phyloP scores from a whole-genome alignment of 2,113 vertebrate species.

The Columbina picui region DNA sequence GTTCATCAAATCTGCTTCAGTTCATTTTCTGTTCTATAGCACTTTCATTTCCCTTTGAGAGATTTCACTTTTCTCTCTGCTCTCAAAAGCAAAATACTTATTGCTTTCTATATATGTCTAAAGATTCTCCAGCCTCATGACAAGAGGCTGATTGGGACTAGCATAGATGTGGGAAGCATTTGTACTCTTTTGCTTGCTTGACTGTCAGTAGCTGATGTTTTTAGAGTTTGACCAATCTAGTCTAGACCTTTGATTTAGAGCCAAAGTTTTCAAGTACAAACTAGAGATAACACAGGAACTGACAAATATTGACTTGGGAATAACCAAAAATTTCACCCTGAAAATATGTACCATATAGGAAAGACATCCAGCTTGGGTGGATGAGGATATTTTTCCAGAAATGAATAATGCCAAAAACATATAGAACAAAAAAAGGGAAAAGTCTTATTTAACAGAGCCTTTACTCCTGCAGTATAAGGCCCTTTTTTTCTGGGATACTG shows the following conservation, averaged over 20 bases:
- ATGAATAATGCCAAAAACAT: not conserved
- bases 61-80: not conserved
- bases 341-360: not conserved
- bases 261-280: not conserved
- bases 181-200: not conserved
- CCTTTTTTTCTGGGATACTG: not conserved
- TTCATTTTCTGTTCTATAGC: not conserved
- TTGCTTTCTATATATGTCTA: not conserved
- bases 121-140: accelerated
- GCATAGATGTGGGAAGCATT: not conserved
- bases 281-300: not conserved
- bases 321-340: not conserved
- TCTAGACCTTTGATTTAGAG: not conserved
- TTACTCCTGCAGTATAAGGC: not conserved
- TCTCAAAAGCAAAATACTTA: not conserved
- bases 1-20: not conserved
- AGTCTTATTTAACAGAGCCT: not conserved
- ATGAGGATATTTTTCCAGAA: not conserved
- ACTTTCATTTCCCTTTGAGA: not conserved
- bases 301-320: not conserved
- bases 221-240: not conserved
- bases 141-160: not conserved
- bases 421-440: not conserved
- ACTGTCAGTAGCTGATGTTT: not conserved
- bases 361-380: not conserved